A percentile compares a stretch with the other conserved stretches of the same genome.
These are phyloP conservation scores for Watersipora subatra DNA, from an alignment of 1,140 invertebrate species.

Conservation along the genomic window DNA sequence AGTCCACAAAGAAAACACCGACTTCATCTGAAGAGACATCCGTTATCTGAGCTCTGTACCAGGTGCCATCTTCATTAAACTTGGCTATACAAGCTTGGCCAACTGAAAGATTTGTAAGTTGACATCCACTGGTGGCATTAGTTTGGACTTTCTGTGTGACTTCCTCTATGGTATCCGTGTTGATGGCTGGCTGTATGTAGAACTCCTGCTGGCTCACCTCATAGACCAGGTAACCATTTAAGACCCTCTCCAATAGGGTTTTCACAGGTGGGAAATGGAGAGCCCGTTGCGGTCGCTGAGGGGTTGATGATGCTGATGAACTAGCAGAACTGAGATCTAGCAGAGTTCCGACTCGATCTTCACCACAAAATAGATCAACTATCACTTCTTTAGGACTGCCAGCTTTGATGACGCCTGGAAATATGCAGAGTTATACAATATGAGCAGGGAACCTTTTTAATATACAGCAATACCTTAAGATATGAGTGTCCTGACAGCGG, in stretches of 20 bases:
- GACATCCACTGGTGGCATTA: not conserved
- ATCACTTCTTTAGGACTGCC: no score
- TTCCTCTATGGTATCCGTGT: not conserved
- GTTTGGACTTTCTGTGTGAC: not conserved
- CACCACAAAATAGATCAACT: no score
- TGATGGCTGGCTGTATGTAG: not conserved
- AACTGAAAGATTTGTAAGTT: slow-evolving; percentile 17
- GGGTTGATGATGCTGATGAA: no score
- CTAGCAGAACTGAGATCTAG: no score
- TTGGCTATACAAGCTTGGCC: slow-evolving; percentile 55
- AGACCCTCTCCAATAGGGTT: no score
- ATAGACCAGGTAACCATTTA: not conserved
- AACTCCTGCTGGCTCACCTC: not conserved
- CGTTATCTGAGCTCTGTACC: slow-evolving; percentile 55
- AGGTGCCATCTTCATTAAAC: slow-evolving; percentile 54
- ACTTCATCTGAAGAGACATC: slow-evolving; percentile 19
- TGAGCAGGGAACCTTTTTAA: no score
- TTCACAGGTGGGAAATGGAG: not conserved
- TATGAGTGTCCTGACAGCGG: no score
- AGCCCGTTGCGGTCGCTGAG: no score
- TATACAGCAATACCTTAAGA: no score
- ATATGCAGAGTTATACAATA: no score
- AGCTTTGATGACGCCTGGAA: no score
- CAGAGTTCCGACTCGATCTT: not conserved
- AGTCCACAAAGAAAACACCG: slow-evolving; percentile 56